These are phyloP conservation scores for Allacma fusca DNA, from an alignment of 2,888 invertebrate species.

Conservation along the genomic window DNA sequence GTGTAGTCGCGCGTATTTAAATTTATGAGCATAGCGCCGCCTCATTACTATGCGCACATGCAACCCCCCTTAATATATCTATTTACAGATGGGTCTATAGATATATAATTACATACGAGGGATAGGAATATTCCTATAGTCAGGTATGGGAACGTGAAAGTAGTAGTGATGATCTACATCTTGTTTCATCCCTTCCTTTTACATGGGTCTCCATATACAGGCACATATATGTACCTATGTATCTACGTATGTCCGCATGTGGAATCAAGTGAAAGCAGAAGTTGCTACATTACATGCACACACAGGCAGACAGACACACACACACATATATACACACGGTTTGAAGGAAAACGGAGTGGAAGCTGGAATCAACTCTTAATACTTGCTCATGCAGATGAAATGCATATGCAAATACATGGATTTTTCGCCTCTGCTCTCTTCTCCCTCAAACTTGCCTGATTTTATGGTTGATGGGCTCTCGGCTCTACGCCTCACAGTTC, in stretches of 20 bases:
- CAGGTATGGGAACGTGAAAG: too few relatives aligned
- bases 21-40: slow-evolving; percentile 14
- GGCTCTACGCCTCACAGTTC: background rate
- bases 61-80: background rate
- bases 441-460: background rate
- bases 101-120: too few relatives aligned
- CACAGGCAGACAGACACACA: too few relatives aligned
- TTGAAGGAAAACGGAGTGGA: background rate
- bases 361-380: too few relatives aligned
- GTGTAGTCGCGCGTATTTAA: background rate
- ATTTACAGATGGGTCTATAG: background rate
- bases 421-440: background rate
- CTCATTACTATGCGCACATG: slow-evolving; percentile 30
- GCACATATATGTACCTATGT: too few relatives aligned
- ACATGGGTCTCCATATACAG: too few relatives aligned
- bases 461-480: background rate
- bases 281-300: too few relatives aligned
- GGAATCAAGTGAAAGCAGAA: too few relatives aligned
- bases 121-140: too few relatives aligned
- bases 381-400: slow-evolving; percentile 16
- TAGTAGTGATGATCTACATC: too few relatives aligned
- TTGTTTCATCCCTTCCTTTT: too few relatives aligned
- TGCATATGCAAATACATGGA: slow-evolving; percentile 25
- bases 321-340: background rate
- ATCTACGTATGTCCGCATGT: too few relatives aligned